Base-by-base conservation (phyloP, 2,113 vertebrate genomes). In the Phoenicopterus ruber region DNA sequence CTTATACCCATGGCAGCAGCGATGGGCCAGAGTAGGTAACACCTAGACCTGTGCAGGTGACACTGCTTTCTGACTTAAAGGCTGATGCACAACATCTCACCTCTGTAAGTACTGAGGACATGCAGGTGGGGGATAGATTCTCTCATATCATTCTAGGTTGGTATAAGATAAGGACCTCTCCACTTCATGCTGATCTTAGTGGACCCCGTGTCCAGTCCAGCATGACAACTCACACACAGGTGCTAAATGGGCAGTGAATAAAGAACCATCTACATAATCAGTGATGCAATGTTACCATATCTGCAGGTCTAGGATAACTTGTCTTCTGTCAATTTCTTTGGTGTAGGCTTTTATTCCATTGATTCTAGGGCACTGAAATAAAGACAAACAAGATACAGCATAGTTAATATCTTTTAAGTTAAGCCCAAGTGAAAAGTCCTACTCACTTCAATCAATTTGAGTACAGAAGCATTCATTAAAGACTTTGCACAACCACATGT, bases 291-390 rank as follows among this genome's bases (percentile, higher is more conserved):
- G 58, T 97, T 98, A 99, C 99, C 98, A 96, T 91, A 99, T 97
- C 72, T 99, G 98, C 85, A 99, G 58, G 97, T 99, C 99, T 82
- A 99, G 97, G 80, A 99, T 84, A 94, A 99, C 98, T 96, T 99
- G 98, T 96, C 98, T 98, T 44, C 98, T 98, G 40, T 99, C 98
- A 40, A 98, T 97, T 94, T 99, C 98, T 74, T 99, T 97, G 4
- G 98, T 99, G 96, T 99, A 99, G 0, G 95, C 98, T 97, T 98
- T 98, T 93, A 99, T 97, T 17, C 99, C 99, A 0, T 98, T 99
- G 96, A 99, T 98, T 97, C 95, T 98, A 82, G 98, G 98, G 82
- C 99, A 99, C 99, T 99, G 97, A 89, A 98, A 98, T 40, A 87
- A 72, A 72, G 58, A 81, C 25, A 95, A 66, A 71, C 21, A 80